phyloP scores from a whole-genome alignment of 2,113 vertebrate genomes.

The Cephalopholis sonnerati region DNA sequence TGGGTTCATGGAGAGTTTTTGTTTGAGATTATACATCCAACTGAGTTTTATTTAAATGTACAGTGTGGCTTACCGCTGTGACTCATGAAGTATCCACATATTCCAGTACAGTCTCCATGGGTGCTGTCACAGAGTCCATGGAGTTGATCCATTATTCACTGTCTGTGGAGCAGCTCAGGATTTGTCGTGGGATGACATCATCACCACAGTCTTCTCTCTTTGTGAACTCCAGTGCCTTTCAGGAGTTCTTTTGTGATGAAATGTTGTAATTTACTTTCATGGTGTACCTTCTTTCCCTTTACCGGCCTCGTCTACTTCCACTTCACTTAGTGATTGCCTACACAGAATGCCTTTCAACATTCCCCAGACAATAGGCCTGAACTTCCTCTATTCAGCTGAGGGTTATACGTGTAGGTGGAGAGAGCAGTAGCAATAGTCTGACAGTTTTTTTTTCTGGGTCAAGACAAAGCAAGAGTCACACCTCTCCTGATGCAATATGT shows the following conservation, averaged over 20 bases:
- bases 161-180: constrained; percentile 37
- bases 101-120: constrained; percentile 1
- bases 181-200: constrained; percentile 52
- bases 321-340: constrained; percentile 66
- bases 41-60: constrained; percentile 16
- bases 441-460: constrained; percentile 13
- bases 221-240: constrained; percentile 57
- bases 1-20: background rate
- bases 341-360: constrained; percentile 75
- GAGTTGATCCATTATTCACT: constrained; percentile 50
- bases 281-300: constrained; percentile 41
- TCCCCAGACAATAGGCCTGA: constrained; percentile 59
- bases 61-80: background rate
- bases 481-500: background rate
- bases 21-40: background rate
- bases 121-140: constrained; percentile 18
- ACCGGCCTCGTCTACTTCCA: constrained; percentile 54
- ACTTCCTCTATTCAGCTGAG: constrained; percentile 48
- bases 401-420: constrained; percentile 35
- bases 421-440: constrained; percentile 12
- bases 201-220: constrained; percentile 19
- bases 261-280: constrained; percentile 69
- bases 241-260: constrained; percentile 68
- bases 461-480: constrained; percentile 32
- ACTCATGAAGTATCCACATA: background rate